These are phyloP conservation scores for Riptortus pedestris DNA, from an alignment of 1,140 invertebrate genomes.

Conservation along the genomic window DNA sequence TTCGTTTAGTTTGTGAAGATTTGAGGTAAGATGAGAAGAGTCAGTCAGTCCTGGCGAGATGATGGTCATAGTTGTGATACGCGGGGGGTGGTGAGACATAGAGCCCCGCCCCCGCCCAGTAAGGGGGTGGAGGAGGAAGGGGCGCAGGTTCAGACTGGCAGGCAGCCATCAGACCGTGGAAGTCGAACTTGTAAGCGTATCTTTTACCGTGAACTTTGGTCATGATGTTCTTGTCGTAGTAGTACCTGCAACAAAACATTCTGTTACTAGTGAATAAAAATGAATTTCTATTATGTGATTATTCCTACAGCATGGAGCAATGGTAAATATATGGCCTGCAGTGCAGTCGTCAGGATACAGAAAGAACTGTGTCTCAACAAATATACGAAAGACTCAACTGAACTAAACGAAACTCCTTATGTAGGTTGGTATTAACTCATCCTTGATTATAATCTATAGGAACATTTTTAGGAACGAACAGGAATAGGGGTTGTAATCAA, in stretches of 20 bases:
- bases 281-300: background rate
- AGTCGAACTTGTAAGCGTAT: slow-evolving; percentile 90
- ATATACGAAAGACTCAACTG: too few relatives aligned
- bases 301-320: background rate
- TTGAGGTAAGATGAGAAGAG: too few relatives aligned
- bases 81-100: background rate
- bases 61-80: slow-evolving; percentile 9
- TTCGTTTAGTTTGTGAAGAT: too few relatives aligned
- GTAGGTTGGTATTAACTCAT: too few relatives aligned
- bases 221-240: slow-evolving; percentile 98
- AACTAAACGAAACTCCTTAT: too few relatives aligned
- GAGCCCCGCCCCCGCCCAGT: slow-evolving; percentile 8
- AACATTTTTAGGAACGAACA: too few relatives aligned
- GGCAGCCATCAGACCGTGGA: slow-evolving; percentile 69
- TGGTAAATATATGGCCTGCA: background rate
- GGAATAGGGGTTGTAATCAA: too few relatives aligned
- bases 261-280: background rate
- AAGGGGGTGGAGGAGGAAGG: slow-evolving; percentile 15
- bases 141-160: slow-evolving; percentile 53
- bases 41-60: slow-evolving; percentile 9
- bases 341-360: too few relatives aligned
- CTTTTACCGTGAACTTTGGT: slow-evolving; percentile 85
- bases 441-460: too few relatives aligned
- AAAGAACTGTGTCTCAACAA: too few relatives aligned
- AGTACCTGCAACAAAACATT: slow-evolving; percentile 69